Base-by-base conservation (phyloP, 2,113 vertebrate genomes). In the Centrocercus urophasianus region DNA sequence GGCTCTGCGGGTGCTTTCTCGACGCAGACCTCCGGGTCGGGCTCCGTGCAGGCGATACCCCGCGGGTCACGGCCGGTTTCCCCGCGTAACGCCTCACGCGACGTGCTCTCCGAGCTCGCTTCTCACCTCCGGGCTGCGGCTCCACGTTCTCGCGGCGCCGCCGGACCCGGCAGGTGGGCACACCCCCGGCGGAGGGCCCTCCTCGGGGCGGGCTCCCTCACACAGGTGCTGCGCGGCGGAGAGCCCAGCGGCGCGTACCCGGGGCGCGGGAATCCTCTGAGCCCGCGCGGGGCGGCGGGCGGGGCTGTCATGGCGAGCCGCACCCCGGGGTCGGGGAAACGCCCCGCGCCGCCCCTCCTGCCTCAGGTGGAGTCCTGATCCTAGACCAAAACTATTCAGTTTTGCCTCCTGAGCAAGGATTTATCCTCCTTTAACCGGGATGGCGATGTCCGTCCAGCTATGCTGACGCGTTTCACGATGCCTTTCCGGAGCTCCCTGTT, bases 1-100 rank as follows among this genome's bases (percentile, higher is more conserved):
- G 28, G 70, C 86, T 17, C 65, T 8, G 1, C 34, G 1, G 65
- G 36, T 4, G 10, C 0, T 2, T 21, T 6, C 48, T 13, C 2
- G 32, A 61, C 59, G 34, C 18, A n/a, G 13, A 13, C 36, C 0
- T 1, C 36, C 32, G 0, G 7, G 21, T 11, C 18, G 0, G 1
- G 32, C 47, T 13, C 22, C 13, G 24, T 0, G 1, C 32, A 32
- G 27, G 47, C 14, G 17, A 13, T 0, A 20, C 73, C 2, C 1
- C 36, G 1, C 16, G 0, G 34, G 1, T 4, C 43, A 4, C 32
- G 8, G 3, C 13, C 1, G 81, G 36, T 32, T 59, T 12, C 17
- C 1, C 13, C 50, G 3, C 43, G 19, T 12, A 13, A 7, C 48
- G 36, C 21, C 24, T 3, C 10, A 1, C 0, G 30, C 30, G 6